Evolutionary conservation across 2,113 vertebrate species (phyloP).

Genomic region (Chamaea fasciata): DNA sequence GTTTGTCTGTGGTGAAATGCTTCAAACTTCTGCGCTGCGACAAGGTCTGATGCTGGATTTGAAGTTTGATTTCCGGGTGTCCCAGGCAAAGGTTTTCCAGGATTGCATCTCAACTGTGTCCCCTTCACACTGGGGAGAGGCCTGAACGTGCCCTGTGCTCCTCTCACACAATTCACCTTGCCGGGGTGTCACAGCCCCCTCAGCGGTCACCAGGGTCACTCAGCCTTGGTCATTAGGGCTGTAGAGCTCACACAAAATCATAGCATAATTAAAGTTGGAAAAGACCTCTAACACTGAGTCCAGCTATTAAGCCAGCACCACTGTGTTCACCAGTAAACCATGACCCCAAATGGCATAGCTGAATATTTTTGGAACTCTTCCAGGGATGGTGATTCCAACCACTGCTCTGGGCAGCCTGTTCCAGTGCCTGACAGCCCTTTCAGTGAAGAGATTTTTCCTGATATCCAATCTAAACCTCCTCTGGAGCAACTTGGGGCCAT

Average conservation of each 20-base stretch:
- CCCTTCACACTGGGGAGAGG: not conserved
- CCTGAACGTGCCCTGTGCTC: not conserved
- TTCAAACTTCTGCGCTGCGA: accelerated
- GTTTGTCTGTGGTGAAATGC: not conserved
- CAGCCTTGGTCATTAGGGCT: not conserved
- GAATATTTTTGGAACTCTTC: too few relatives aligned
- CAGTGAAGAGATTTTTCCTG: not conserved
- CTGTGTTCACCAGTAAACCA: accelerated
- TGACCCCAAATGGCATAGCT: not conserved
- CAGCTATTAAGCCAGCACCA: not conserved
- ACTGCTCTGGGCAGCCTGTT: not conserved
- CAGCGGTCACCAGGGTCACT: not conserved
- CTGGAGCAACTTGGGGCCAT: not conserved
- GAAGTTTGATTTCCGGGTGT: not conserved
- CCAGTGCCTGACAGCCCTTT: not conserved
- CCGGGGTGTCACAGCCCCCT: not conserved
- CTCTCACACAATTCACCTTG: not conserved
- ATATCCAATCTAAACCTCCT: not conserved
- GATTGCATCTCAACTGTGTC: not conserved
- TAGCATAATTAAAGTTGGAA: accelerated
- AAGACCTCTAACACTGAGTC: not conserved
- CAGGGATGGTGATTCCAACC: not conserved
- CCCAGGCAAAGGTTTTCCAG: not conserved
- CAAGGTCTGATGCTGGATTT: not conserved
- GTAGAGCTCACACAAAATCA: not conserved